Evolutionary conservation across 2,888 invertebrate species (phyloP).

Genomic region (Caenorhabditis sinica): DNA sequence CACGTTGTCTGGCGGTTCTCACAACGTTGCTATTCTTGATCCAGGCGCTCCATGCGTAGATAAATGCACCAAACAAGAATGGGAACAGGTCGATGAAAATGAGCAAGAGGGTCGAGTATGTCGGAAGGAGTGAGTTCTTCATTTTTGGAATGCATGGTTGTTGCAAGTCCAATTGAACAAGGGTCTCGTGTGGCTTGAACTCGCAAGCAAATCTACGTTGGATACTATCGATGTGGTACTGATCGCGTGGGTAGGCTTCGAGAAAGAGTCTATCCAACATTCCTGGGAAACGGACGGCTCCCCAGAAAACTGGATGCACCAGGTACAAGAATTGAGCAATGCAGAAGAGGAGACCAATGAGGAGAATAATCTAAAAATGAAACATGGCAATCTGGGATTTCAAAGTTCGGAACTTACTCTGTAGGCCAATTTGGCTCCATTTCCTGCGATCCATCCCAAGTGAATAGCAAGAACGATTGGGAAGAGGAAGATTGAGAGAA

Average conservation of each 20-base stretch:
- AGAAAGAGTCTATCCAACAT: constrained; percentile 80
- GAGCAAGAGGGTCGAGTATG: constrained; percentile 79
- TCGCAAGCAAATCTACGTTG: constrained; percentile 76
- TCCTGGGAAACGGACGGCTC: constrained; percentile 77
- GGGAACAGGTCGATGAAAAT: constrained; percentile 80
- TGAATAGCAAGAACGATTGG: constrained; percentile 73
- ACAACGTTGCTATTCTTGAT: constrained; percentile 78
- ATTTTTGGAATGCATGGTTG: constrained; percentile 80
- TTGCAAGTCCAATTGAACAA: constrained; percentile 76
- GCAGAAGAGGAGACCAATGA: constrained; percentile 76
- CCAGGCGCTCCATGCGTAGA: constrained; percentile 79
- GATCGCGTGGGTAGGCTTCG: constrained; percentile 76
- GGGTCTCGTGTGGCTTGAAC: constrained; percentile 74
- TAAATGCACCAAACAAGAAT: constrained; percentile 77
- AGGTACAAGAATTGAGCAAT: constrained; percentile 80
- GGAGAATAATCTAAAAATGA: constrained; percentile 68
- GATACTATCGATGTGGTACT: constrained; percentile 74
- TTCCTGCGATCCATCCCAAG: constrained; percentile 72
- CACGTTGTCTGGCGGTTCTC: constrained; percentile 74
- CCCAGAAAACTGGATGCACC: constrained; percentile 78
- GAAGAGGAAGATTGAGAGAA: constrained; percentile 69
- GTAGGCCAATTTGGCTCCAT: constrained; percentile 74
- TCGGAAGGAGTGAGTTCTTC: constrained; percentile 80
- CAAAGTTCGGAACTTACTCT: constrained; percentile 64
- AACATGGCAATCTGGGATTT: background rate